Conservation (phyloP, 2,113 vertebrate genomes). For the Forbesichthys papilliferus region DNA sequence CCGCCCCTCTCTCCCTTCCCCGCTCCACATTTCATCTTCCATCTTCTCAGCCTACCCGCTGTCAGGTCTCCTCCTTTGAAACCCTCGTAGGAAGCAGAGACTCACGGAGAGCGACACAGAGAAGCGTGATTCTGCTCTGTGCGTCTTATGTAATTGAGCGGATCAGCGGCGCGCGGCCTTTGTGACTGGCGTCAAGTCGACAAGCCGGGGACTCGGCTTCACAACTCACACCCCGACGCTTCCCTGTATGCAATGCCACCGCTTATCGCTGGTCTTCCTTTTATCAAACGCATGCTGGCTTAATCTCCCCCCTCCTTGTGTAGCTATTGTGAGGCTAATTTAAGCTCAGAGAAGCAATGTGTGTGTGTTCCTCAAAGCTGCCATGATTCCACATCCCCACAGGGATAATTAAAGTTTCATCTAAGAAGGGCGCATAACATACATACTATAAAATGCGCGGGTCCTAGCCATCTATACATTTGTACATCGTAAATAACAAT, state of each 20-base stretch:
- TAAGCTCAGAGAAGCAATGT: slow-evolving; percentile 28
- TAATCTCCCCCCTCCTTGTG: slow-evolving; percentile 26
- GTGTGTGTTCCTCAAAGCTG: slow-evolving; percentile 24
- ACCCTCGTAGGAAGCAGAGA: too few relatives aligned
- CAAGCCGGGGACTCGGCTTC: slow-evolving; percentile 20
- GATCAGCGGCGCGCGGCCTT: slow-evolving; percentile 2
- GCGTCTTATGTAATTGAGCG: slow-evolving; percentile 39
- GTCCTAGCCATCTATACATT: too few relatives aligned
- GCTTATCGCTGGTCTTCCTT: slow-evolving; percentile 50
- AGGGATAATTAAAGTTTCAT: background rate
- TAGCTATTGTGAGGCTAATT: slow-evolving; percentile 29
- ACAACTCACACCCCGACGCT: slow-evolving; percentile 30
- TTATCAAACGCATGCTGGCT: slow-evolving; percentile 40
- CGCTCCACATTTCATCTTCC: background rate
- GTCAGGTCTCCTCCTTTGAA: slow-evolving; percentile 24
- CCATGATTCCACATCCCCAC: slow-evolving; percentile 7
- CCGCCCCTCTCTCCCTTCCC: background rate
- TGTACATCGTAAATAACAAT: too few relatives aligned
- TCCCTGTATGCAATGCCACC: slow-evolving; percentile 15
- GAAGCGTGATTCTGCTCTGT: slow-evolving; percentile 33
- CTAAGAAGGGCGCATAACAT: background rate
- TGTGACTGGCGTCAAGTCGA: too few relatives aligned
- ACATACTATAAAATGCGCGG: too few relatives aligned
- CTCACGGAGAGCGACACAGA: slow-evolving; percentile 4
- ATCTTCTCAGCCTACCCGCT: slow-evolving; percentile 18